These are phyloP conservation scores for Spea multiplicata DNA, from an alignment of 2,113 vertebrate genomes.

Conservation along the genomic window DNA sequence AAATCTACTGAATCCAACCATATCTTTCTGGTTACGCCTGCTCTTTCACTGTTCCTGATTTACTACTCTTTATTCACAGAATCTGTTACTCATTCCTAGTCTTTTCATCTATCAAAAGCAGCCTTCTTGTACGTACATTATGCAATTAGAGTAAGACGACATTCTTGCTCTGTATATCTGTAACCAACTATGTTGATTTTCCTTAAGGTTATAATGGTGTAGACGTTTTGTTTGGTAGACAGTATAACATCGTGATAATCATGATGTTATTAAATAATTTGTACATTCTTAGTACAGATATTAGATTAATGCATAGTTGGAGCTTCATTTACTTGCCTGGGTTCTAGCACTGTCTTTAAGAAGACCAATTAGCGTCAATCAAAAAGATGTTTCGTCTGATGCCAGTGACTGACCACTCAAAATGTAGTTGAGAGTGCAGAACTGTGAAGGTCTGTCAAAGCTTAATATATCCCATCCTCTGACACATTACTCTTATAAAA, in stretches of 20 bases:
- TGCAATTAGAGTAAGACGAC: no score
- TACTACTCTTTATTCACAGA: no score
- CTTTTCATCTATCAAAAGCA: no score
- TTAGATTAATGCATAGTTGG: slow-evolving; percentile 21
- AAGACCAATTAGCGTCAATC: slow-evolving; percentile 39
- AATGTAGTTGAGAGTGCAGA: not conserved
- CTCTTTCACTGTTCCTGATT: no score
- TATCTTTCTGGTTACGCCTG: no score
- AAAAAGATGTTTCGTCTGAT: slow-evolving; percentile 10
- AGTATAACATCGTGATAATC: not conserved
- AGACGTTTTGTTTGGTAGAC: no score
- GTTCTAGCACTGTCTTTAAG: slow-evolving; percentile 15
- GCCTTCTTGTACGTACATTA: no score
- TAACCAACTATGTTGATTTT: no score
- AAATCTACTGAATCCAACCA: no score
- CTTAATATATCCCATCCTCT: not conserved
- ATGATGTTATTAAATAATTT: slow-evolving; percentile 27
- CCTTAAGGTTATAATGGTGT: no score
- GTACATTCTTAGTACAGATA: not conserved
- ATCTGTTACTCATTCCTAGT: no score
- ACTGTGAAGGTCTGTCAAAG: slow-evolving; percentile 13
- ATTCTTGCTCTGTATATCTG: no score
- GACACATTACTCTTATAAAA: not conserved
- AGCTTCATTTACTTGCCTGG: not conserved
- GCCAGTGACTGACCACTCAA: slow-evolving; percentile 21